These are phyloP conservation scores for Empis stercorea DNA, from an alignment of 2,888 invertebrate species.

Conservation along the genomic window DNA sequence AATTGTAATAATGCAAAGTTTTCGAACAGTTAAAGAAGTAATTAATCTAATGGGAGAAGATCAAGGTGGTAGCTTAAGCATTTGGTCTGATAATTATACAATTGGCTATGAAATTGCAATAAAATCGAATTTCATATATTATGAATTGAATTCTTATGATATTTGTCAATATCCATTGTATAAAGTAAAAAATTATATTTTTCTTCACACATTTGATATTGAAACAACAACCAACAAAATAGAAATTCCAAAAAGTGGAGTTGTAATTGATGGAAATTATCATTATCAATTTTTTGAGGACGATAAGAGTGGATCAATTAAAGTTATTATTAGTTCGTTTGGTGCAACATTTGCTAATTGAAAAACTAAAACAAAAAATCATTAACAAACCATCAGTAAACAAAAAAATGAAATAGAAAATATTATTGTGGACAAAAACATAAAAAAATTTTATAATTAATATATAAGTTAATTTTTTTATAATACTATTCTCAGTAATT, in stretches of 20 bases:
- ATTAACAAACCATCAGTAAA: too few species aligned
- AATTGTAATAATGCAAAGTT: background rate
- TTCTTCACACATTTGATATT: background rate
- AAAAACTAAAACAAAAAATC: too few species aligned
- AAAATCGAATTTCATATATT: background rate
- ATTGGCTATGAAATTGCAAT: background rate
- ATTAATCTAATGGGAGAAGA: background rate
- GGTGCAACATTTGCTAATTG: conserved; percentile 1
- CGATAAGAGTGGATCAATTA: background rate
- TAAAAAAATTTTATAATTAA: too few species aligned
- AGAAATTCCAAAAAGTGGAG: background rate
- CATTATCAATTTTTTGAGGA: background rate
- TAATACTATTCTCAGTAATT: background rate
- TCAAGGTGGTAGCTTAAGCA: background rate
- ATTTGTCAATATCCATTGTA: background rate
- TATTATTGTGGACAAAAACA: too few species aligned
- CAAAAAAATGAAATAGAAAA: too few species aligned
- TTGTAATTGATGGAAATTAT: background rate
- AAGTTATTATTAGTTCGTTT: background rate
- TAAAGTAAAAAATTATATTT: background rate
- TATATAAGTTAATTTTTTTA: too few species aligned
- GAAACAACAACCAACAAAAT: background rate
- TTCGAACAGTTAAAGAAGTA: background rate
- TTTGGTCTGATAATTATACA: background rate
- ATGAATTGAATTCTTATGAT: background rate